phyloP scores from a whole-genome alignment of 2,888 invertebrate species.

The Kuschelorhynchus macadamiae region DNA sequence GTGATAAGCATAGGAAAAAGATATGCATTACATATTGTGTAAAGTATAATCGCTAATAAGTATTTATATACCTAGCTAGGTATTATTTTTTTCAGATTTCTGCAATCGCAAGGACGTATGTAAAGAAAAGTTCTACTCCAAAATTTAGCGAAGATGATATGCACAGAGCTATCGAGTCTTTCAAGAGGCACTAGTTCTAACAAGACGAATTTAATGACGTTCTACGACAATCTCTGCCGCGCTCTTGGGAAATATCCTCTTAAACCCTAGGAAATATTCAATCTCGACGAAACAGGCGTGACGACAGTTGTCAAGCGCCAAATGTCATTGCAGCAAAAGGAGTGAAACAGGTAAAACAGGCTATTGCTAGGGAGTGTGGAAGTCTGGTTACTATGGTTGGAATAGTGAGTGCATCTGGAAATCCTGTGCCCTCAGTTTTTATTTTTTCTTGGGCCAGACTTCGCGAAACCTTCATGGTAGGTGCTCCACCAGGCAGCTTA shows the following conservation, averaged over 20 bases:
- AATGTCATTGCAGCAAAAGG: slow-evolving; percentile 7
- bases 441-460: no score
- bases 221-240: not conserved
- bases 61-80: no score
- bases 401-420: slow-evolving; percentile 8
- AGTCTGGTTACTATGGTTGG: slow-evolving; percentile 5
- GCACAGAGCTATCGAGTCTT: slow-evolving; percentile 4
- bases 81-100: no score
- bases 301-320: slow-evolving; percentile 8
- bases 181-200: slow-evolving; percentile 45
- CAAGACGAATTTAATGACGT: not conserved
- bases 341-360: slow-evolving; percentile 14
- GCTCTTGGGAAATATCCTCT: slow-evolving; percentile 8
- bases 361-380: slow-evolving; percentile 7
- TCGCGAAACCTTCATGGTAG: not conserved
- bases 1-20: no score
- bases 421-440: not conserved
- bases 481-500: slow-evolving; percentile 3
- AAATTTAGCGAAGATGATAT: no score
- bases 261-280: slow-evolving; percentile 19
- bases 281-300: slow-evolving; percentile 24
- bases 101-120: no score
- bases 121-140: no score
- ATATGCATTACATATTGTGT: no score
- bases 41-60: no score